These are phyloP conservation scores for Reinhardtius hippoglossoides DNA, from an alignment of 2,113 vertebrate genomes.

Conservation along the genomic window DNA sequence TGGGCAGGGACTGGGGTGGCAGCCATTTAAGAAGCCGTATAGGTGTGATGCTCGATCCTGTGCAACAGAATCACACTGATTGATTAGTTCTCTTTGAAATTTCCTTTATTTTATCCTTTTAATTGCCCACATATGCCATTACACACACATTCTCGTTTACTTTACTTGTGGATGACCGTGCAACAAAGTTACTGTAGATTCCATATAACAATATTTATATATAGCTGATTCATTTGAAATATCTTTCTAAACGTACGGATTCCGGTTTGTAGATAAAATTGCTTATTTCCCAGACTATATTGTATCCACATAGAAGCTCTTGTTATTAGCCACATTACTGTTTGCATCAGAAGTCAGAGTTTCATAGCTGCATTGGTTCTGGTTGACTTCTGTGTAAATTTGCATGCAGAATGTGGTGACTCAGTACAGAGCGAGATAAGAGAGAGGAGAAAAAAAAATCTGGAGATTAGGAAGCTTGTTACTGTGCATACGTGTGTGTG, in stretches of 20 bases:
- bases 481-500: neutral
- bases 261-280: neutral
- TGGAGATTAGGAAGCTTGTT: slow-evolving; percentile 49
- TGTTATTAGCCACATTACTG: neutral
- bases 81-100: slow-evolving; percentile 2
- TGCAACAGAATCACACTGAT: slow-evolving; percentile 2
- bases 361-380: slow-evolving; percentile 18
- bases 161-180: neutral
- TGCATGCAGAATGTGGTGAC: slow-evolving; percentile 63
- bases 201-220: neutral
- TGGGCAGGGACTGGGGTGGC: slow-evolving; percentile 42
- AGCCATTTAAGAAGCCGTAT: slow-evolving; percentile 53
- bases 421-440: slow-evolving; percentile 58
- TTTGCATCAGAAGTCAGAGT: slow-evolving; percentile 8
- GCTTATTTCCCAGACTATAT: neutral
- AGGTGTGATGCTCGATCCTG: slow-evolving; percentile 28
- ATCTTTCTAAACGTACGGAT: neutral
- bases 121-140: neutral
- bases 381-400: slow-evolving; percentile 54
- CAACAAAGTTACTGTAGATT: neutral
- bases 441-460: slow-evolving; percentile 53
- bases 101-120: neutral
- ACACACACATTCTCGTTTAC: neutral
- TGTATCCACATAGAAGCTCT: neutral
- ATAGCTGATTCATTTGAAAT: neutral